These are phyloP conservation scores for Paedocypris sp. DNA, from an alignment of 2,113 vertebrate genomes.

Conservation along the genomic window DNA sequence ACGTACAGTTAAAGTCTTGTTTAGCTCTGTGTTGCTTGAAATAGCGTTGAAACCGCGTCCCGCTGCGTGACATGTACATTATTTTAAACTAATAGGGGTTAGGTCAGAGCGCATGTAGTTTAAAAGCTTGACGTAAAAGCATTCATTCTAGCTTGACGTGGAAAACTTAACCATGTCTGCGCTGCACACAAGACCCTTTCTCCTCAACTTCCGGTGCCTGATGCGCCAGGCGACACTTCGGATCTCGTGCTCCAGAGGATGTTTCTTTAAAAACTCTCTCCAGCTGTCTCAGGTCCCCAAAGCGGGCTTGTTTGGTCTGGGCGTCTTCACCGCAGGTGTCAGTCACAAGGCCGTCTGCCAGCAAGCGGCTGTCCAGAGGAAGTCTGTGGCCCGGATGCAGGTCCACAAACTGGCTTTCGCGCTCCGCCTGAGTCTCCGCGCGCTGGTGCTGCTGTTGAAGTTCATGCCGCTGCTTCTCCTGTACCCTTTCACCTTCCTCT, in stretches of 20 bases:
- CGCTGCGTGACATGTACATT: no score
- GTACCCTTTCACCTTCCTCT: constrained; percentile 69
- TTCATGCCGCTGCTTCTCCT: constrained; percentile 77
- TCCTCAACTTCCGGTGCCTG: constrained; percentile 39
- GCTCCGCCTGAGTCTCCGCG: constrained; percentile 61
- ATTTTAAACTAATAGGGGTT: no score
- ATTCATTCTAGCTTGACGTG: no score
- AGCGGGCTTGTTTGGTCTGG: constrained; percentile 53
- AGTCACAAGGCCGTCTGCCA: constrained; percentile 28
- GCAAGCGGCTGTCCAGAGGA: constrained; percentile 41
- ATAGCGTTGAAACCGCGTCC: no score
- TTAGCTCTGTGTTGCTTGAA: no score
- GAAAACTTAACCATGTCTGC: constrained; percentile 32
- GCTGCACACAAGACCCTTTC: constrained; percentile 33
- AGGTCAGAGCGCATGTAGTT: no score
- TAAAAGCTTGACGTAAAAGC: no score
- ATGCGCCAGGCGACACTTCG: constrained; percentile 36
- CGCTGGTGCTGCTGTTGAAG: constrained; percentile 68
- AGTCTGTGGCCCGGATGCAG: constrained; percentile 54
- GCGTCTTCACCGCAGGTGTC: constrained; percentile 40
- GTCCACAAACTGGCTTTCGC: constrained; percentile 55
- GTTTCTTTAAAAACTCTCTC: constrained; percentile 32
- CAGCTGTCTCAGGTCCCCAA: constrained; percentile 50
- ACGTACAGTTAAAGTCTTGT: no score
- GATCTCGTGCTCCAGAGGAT: constrained; percentile 16